Percentiles rank a stretch among this genome's conserved stretches.
These are phyloP conservation scores for Porites lobata DNA, from an alignment of 92 coral and sea anemone species.

Conservation along the genomic window DNA sequence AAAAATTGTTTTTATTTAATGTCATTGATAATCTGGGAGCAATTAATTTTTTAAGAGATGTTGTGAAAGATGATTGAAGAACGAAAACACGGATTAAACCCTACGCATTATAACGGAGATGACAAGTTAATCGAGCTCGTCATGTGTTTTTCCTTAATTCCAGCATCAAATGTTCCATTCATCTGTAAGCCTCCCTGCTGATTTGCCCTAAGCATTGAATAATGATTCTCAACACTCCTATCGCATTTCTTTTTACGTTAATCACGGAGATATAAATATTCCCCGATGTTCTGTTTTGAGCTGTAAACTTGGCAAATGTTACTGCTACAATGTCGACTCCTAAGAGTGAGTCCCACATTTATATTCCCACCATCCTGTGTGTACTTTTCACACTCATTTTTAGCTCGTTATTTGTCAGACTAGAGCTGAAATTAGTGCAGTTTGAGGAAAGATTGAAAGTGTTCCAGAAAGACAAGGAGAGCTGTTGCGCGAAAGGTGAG, in stretches of 20 bases:
- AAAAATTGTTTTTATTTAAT: no score
- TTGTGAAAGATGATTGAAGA: no score
- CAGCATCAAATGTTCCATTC: constrained; percentile 11
- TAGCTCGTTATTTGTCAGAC: constrained; percentile 5
- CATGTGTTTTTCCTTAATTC: not conserved
- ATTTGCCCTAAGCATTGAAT: not conserved
- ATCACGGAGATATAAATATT: not conserved
- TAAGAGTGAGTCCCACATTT: not conserved
- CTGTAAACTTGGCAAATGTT: not conserved
- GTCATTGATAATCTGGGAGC: no score
- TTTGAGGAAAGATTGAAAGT: constrained; percentile 12
- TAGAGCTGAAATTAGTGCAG: constrained; percentile 9
- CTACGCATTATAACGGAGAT: not conserved
- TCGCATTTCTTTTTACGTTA: not conserved
- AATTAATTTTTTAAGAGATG: no score
- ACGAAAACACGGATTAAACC: not conserved
- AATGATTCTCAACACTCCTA: not conserved
- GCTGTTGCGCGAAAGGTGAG: constrained; percentile 7
- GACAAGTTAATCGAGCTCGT: not conserved
- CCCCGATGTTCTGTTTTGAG: not conserved
- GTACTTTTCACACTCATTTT: constrained; percentile 7
- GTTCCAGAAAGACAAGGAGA: not conserved
- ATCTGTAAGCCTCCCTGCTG: not conserved
- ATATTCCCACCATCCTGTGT: constrained; percentile 12
- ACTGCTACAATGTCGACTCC: not conserved